Evolutionary conservation across 2,797 vertebrate genomes (phyloP).

Genomic region (Emydoidea blandingii): DNA sequence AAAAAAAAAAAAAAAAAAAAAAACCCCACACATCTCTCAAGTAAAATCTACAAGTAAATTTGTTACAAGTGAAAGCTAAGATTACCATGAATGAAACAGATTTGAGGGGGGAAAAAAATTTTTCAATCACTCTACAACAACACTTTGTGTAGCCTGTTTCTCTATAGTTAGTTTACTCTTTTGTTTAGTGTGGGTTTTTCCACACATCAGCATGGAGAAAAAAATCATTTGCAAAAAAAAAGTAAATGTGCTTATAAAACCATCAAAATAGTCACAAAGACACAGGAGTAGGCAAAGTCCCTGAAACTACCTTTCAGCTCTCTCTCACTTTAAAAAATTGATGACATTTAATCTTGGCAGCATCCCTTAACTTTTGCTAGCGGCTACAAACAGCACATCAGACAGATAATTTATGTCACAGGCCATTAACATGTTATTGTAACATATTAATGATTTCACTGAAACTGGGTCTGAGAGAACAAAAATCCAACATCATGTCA

Average conservation of each 20-base stretch:
- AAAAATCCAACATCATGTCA: not conserved
- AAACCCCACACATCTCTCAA: rapidly evolving
- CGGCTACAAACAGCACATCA: not conserved
- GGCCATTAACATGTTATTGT: conserved; percentile 32
- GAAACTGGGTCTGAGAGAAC: not conserved
- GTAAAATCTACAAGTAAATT: not conserved
- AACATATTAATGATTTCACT: conserved; percentile 11
- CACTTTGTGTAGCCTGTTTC: conserved; percentile 41
- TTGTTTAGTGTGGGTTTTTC: conserved; percentile 37
- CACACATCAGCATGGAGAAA: conserved; percentile 7
- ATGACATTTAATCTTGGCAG: not conserved
- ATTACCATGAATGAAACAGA: conserved; percentile 40
- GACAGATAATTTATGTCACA: conserved; percentile 33
- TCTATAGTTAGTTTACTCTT: conserved; percentile 66
- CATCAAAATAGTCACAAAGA: not conserved
- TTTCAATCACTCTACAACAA: conserved; percentile 3
- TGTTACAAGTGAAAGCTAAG: conserved; percentile 14
- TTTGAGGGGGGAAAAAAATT: conserved; percentile 18
- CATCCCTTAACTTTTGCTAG: conserved; percentile 1
- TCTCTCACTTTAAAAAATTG: not conserved
- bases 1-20: rapidly evolving
- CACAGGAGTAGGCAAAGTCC: not conserved
- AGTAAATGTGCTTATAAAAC: not conserved
- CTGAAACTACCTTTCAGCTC: not conserved
- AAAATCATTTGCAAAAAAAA: not conserved